Evolutionary conservation across 1,140 invertebrate genomes (phyloP).

Genomic region (Formica exsecta): DNA sequence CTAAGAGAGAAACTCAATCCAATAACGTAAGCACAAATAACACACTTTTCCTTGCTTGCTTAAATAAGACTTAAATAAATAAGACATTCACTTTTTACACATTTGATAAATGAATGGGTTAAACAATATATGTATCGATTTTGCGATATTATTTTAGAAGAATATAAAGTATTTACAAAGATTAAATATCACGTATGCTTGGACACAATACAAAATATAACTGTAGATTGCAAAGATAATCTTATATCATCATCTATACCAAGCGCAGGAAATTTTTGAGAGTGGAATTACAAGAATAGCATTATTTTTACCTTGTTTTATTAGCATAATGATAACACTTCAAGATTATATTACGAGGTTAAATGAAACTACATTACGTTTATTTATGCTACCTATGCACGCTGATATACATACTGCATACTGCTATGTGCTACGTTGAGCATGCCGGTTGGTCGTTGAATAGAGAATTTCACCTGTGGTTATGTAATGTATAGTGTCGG

Average conservation of each 20-base stretch:
- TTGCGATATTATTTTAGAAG: not conserved
- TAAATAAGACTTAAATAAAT: not conserved
- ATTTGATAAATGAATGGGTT: not conserved
- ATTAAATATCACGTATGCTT: not conserved
- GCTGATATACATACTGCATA: too few species aligned
- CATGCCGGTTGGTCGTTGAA: not conserved
- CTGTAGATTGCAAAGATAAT: not conserved
- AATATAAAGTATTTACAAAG: slow-evolving; percentile 7
- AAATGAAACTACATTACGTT: not conserved
- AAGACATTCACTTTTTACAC: not conserved
- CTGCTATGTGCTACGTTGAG: not conserved
- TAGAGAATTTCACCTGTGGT: not conserved
- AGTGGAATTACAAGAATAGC: not conserved
- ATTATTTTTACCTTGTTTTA: slow-evolving; percentile 1
- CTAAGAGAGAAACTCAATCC: not conserved
- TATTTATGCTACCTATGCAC: too few species aligned
- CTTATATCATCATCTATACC: not conserved
- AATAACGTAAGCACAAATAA: not conserved
- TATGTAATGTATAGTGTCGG: too few species aligned
- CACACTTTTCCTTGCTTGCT: not conserved
- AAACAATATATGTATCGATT: not conserved
- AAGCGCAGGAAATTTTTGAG: not conserved
- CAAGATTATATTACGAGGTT: slow-evolving; percentile 11
- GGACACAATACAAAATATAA: not conserved
- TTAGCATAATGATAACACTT: slow-evolving; percentile 21